Conservation (phyloP, 2,113 vertebrate species). For the Motacilla alba region DNA sequence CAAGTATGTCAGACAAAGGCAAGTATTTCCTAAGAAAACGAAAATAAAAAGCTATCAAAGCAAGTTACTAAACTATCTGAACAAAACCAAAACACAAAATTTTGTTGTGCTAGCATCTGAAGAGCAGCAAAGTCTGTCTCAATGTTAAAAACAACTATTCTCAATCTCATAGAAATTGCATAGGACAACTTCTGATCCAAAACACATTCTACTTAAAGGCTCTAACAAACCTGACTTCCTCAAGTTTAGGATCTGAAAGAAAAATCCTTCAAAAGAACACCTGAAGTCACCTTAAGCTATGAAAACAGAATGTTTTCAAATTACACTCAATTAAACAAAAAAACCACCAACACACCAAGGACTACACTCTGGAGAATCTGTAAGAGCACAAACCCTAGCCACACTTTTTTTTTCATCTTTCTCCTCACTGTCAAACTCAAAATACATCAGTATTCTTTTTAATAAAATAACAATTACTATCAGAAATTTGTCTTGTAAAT, state of each 20-base stretch:
- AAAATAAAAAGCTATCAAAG: neutral
- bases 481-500: neutral
- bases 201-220: neutral
- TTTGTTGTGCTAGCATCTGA: neutral
- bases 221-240: neutral
- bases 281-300: neutral
- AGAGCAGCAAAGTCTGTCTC: neutral
- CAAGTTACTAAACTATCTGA: neutral
- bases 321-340: neutral
- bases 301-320: neutral
- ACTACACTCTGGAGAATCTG: neutral
- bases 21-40: neutral
- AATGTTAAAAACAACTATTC: neutral
- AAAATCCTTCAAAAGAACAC: neutral
- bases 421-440: neutral
- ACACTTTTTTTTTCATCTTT: neutral
- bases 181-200: neutral
- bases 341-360: neutral
- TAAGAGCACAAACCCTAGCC: neutral
- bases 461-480: neutral
- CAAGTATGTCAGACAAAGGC: neutral
- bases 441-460: neutral
- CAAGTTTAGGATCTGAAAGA: neutral
- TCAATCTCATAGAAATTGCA: neutral
- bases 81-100: neutral